Percentiles rank a stretch among this genome's conserved stretches.
phyloP scores from a whole-genome alignment of 2,113 vertebrate species.

The Sturnira hondurensis region DNA sequence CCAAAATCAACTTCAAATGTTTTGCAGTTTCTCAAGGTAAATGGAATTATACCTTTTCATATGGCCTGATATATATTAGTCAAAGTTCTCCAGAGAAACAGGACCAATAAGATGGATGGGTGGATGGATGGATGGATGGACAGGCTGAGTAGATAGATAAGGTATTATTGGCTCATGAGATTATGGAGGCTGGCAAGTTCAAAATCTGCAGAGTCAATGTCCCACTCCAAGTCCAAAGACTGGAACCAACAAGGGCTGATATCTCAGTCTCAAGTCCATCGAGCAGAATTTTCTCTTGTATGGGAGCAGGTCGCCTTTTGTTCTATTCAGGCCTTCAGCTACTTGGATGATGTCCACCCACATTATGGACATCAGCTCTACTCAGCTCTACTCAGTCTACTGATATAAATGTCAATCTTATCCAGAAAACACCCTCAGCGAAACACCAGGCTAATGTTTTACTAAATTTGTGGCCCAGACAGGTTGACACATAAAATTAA shows the following conservation, averaged over 20 bases:
- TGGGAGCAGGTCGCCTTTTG: not conserved
- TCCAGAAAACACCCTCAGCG: not conserved
- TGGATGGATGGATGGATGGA: not conserved
- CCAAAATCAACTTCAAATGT: not conserved
- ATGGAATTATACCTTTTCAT: not conserved
- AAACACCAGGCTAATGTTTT: not conserved
- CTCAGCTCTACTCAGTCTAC: not conserved
- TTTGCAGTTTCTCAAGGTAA: not conserved
- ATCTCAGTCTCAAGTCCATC: not conserved
- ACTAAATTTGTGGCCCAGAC: not conserved
- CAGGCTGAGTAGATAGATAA: not conserved
- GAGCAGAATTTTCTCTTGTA: not conserved
- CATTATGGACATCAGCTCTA: not conserved
- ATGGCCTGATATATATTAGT: not conserved
- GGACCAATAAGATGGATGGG: not conserved
- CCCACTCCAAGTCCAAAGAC: not conserved
- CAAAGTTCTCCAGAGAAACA: not conserved
- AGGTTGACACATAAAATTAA: not conserved
- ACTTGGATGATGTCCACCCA: not conserved
- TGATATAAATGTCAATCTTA: not conserved
- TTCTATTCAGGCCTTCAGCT: not conserved
- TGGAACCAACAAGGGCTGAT: not conserved
- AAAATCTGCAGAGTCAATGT: not conserved
- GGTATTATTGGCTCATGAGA: not conserved
- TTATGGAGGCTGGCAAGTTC: not conserved